Base-by-base conservation (phyloP, 2,888 invertebrate species). In the Ctena decussata region DNA sequence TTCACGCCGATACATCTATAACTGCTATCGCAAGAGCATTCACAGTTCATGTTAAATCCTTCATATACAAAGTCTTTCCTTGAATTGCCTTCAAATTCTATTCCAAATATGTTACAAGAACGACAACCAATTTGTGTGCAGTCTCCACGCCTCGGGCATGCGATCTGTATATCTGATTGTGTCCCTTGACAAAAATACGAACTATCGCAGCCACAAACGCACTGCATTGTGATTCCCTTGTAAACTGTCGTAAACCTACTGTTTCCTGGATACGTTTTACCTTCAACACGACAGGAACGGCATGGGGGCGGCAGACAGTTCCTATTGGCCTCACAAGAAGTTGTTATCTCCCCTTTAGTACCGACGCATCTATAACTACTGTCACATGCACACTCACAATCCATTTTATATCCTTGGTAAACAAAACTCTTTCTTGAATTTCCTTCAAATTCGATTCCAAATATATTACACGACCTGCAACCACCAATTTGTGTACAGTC, bases 121-220 rank as follows among this genome's bases (percentile, higher is more conserved):
- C 83, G 35, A 65, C 89, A 89, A 0, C 86, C 86, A 1, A 77
- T 81, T 35, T 82, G 84, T n/a, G 24, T 84, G 30, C 89, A 89
- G 0, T 80, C 80, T 8, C 84, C 80, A 24, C 85, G 32, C 15
- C 79, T 77, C 27, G 74, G 75, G 49, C 88, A 88, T 0, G 85
- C 46, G 1, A 84, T 32, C 46, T 88, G 83, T 0, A 80, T 70
- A 18, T 49, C 70, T 70, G 79, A 80, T 46, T 80, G 79, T 46
- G 75, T 82, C 21, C 84, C 75, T 8, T 49, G 37, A 35, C 89
- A 89, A 70, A 57, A 83, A 65, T 85, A 89, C n/a, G 82, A 82
- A 1, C 89, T 85, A 32, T 89, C 89, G 65, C 89, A 89, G 1
- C 86, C 89, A 44, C 89, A 89, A 0, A 84, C 75, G 53, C 89